Percentiles rank a stretch among this genome's conserved stretches.
phyloP scores from a whole-genome alignment of 92 coral and sea anemone genomes.

The Epizoanthus rinbou region DNA sequence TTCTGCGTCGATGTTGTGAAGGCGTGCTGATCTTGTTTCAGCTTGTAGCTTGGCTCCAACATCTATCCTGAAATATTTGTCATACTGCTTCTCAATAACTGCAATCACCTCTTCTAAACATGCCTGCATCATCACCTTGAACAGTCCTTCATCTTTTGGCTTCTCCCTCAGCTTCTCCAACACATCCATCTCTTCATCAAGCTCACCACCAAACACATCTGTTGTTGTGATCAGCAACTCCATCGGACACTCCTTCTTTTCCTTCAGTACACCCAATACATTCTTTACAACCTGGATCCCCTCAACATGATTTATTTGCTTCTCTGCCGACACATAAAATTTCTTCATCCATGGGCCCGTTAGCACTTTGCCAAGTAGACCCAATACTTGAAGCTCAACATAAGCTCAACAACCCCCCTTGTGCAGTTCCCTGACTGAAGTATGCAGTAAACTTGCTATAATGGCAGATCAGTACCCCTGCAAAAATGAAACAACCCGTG shows the following conservation, averaged over 20 bases:
- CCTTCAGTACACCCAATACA: background rate
- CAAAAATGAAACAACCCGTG: too few species aligned
- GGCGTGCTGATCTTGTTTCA: too few species aligned
- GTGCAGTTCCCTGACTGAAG: background rate
- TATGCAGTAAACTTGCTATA: background rate
- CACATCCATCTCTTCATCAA: background rate
- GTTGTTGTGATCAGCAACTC: background rate
- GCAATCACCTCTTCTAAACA: conserved; percentile 1
- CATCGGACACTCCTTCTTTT: background rate
- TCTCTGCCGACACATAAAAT: background rate
- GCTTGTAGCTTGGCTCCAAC: background rate
- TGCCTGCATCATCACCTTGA: background rate
- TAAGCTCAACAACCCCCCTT: conserved; percentile 10
- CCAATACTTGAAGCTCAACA: background rate
- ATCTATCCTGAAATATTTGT: background rate
- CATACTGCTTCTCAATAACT: background rate
- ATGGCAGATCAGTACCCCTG: background rate
- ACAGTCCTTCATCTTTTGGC: too few species aligned
- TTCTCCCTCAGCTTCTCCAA: conserved; percentile 12
- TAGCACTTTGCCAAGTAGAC: background rate
- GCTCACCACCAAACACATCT: conserved; percentile 8
- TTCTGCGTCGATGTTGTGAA: too few species aligned
- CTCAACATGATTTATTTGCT: conserved; percentile 11
- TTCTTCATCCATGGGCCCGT: background rate
- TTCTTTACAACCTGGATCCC: background rate